These are phyloP conservation scores for Silurus meridionalis DNA, from an alignment of 2,113 vertebrate species.

Conservation along the genomic window DNA sequence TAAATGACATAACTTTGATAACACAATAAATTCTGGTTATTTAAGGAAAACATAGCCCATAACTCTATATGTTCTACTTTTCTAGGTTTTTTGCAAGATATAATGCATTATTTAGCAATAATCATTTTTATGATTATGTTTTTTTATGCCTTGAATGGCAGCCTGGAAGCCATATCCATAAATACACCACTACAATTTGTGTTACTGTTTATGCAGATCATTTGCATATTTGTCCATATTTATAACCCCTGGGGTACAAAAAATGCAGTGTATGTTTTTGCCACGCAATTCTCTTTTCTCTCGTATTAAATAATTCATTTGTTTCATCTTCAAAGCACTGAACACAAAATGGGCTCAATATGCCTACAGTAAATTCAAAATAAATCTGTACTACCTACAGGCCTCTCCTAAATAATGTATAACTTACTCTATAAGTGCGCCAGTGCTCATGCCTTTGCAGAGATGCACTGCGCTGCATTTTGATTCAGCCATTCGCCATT, in stretches of 20 bases:
- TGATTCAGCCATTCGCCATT: constrained; percentile 25
- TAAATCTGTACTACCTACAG: not conserved
- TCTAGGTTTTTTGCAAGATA: not conserved
- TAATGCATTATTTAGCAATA: constrained; percentile 13
- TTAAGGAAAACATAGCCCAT: not conserved
- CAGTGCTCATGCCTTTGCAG: constrained; percentile 5
- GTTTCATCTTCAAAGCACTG: not conserved
- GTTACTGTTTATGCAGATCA: constrained; percentile 31
- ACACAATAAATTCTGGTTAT: not conserved
- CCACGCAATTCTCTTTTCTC: not conserved
- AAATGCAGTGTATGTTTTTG: not conserved
- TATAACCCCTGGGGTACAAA: not conserved
- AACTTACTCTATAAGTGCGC: constrained; percentile 6
- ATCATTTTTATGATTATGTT: constrained; percentile 16
- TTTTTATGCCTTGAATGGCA: constrained; percentile 1
- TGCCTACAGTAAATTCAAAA: not conserved
- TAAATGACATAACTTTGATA: not conserved
- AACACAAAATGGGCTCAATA: not conserved
- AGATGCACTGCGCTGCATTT: constrained; percentile 31
- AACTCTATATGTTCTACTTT: not conserved
- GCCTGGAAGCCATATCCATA: not conserved
- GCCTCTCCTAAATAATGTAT: constrained; percentile 28
- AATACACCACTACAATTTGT: constrained; percentile 13
- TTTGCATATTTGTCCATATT: constrained; percentile 16
- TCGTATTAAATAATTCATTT: constrained; percentile 4